phyloP scores from a whole-genome alignment of 2,113 vertebrate genomes.

The Taurulus bubalis region DNA sequence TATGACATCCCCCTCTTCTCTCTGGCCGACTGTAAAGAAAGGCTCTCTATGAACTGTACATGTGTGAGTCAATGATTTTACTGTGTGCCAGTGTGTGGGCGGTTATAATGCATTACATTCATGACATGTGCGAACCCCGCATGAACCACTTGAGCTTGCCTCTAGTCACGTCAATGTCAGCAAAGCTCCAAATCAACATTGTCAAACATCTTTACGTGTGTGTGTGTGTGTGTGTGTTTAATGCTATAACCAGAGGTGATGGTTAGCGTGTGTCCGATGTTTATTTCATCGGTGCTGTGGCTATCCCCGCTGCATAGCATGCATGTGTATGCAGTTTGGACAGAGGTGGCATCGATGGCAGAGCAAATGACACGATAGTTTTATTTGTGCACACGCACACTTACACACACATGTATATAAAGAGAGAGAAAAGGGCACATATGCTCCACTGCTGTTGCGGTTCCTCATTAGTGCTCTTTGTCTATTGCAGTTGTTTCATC shows the following conservation, averaged over 20 bases:
- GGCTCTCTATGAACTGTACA: constrained; percentile 2
- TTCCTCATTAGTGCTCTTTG: constrained; percentile 41
- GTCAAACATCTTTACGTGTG: constrained; percentile 47
- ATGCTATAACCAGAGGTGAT: constrained; percentile 46
- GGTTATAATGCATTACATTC: constrained; percentile 23
- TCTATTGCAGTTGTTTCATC: constrained; percentile 30
- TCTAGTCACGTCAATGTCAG: constrained; percentile 7
- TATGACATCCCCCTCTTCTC: constrained; percentile 31
- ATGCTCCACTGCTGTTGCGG: constrained; percentile 36
- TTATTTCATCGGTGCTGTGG: constrained; percentile 48
- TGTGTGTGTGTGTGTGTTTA: constrained; percentile 31
- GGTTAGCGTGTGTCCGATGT: constrained; percentile 43
- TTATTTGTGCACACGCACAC: background rate
- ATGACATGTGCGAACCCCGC: constrained; percentile 34
- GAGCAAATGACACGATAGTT: constrained; percentile 20
- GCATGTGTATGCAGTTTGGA: constrained; percentile 55
- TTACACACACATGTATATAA: background rate
- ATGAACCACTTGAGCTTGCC: constrained; percentile 6
- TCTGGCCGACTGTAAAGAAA: constrained; percentile 31
- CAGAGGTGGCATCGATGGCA: constrained; percentile 17
- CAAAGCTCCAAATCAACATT: constrained; percentile 44
- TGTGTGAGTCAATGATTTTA: constrained; percentile 4
- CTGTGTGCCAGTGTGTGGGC: constrained; percentile 2
- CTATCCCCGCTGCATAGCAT: constrained; percentile 21
- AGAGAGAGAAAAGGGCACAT: background rate